These are phyloP conservation scores for Lithobates sylvaticus DNA, from an alignment of 2,797 vertebrate genomes.

Conservation along the genomic window DNA sequence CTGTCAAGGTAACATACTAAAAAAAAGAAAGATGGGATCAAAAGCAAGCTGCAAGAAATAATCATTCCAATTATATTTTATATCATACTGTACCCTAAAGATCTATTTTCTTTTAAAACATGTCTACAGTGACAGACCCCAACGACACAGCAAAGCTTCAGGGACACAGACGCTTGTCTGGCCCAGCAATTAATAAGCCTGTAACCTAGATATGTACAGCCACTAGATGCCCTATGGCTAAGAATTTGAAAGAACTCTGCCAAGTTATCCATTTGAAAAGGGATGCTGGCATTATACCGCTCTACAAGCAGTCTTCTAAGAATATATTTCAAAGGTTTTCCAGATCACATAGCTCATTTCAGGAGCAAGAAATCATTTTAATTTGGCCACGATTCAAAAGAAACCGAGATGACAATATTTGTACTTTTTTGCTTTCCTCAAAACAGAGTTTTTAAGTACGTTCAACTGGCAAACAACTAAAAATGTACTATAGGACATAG, in stretches of 20 bases:
- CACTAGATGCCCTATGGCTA: fast-evolving
- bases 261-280: constrained; percentile 14
- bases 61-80: background rate
- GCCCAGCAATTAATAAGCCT: constrained; percentile 16
- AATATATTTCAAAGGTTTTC: background rate
- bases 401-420: background rate
- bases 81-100: background rate
- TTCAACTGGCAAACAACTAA: too few relatives aligned
- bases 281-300: constrained; percentile 27
- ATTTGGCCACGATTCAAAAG: background rate
- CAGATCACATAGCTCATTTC: background rate
- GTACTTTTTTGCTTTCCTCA: background rate
- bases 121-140: background rate
- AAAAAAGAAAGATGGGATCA: background rate
- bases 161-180: constrained; percentile 17
- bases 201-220: constrained; percentile 41
- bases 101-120: background rate
- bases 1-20: background rate
- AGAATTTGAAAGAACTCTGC: constrained; percentile 24
- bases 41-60: background rate
- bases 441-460: background rate
- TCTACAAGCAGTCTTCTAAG: background rate
- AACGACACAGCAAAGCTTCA: constrained; percentile 55
- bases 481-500: too few relatives aligned
- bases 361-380: background rate